Percentiles rank a stretch among this genome's conserved stretches.
phyloP scores from a whole-genome alignment of 1,140 invertebrate species.

The Araneus ventricosus region DNA sequence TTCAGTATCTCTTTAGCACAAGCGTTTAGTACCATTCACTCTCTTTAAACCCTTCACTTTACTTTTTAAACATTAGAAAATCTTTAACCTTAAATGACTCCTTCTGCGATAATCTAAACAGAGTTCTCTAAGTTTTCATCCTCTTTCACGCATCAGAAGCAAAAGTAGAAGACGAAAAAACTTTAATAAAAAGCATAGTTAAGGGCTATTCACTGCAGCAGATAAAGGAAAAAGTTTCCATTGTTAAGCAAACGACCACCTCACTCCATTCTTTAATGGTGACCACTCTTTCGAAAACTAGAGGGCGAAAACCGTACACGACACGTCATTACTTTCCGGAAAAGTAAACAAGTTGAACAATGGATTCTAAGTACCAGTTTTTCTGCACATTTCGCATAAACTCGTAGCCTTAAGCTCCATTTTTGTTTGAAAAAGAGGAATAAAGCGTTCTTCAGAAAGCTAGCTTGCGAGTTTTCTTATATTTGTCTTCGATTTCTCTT shows the following conservation, averaged over 20 bases:
- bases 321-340: neutral
- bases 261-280: neutral
- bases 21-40: no score
- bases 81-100: no score
- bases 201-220: neutral
- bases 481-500: neutral
- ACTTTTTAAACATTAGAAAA: no score
- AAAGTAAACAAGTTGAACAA: neutral
- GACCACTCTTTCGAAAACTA: neutral
- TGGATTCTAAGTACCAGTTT: neutral
- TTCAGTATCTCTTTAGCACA: no score
- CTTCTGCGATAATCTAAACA: neutral
- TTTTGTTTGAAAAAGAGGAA: neutral
- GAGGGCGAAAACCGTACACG: neutral
- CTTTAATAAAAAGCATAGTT: neutral
- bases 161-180: neutral
- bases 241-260: neutral
- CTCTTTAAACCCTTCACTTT: no score
- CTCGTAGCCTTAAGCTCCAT: conserved; percentile 13
- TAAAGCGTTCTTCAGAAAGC: neutral
- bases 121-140: neutral
- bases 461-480: neutral
- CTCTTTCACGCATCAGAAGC: neutral
- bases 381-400: conserved; percentile 35
- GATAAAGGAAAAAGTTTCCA: neutral